Base-by-base conservation (phyloP, 2,888 invertebrate species). In the Corythucha ciliata region DNA sequence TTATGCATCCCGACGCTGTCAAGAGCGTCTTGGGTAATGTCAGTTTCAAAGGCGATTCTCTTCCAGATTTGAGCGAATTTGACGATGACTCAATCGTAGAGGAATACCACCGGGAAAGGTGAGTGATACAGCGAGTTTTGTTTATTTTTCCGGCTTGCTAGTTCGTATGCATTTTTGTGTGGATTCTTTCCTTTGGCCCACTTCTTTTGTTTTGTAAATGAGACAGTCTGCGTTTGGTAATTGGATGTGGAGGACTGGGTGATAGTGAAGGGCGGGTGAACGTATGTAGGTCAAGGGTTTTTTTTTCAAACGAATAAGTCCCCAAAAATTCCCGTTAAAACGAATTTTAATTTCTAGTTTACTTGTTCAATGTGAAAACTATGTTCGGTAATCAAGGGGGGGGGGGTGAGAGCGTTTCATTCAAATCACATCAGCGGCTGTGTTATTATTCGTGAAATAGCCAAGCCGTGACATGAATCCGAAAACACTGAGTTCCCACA, bases 51-150 rank as follows among this genome's bases (percentile, higher is more conserved):
- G 70, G 69, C 55, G 74, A 74, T 61, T 73, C 73, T 32, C 62
- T 74, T 57, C 71, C 73, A 41, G 73, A 73, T 64, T 74, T 72
- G 60, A 72, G 72, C 61, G 74, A 74, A 67, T 74, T 74, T 63
- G 74, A 74, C 67, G 70, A 72, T 29, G 71, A 72, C 62, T 71
- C 71, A 52, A 69, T 72, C 49, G 69, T 71, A 56, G 66, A 71
- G 65, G 72, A 72, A 59, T 72, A 71, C 62, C 69, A 69, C 60
- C 68, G 67, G 60, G 72, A 72, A 66, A 72, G 72, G 73, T 73
- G 70, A 61, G 60, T 54, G 8, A 37, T 7, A n/a, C n/a, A n/a
- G n/a, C n/a, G n/a, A 29, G 8, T 12, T 29, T 29, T 29, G 2
- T 4, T 6, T 10, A 36, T 18, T 36, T 14, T 36, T 18, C 6